Percentiles rank a stretch among this genome's conserved stretches.
Conservation (phyloP, 2,888 invertebrate genomes). For the Pogonocherus hispidulus region DNA sequence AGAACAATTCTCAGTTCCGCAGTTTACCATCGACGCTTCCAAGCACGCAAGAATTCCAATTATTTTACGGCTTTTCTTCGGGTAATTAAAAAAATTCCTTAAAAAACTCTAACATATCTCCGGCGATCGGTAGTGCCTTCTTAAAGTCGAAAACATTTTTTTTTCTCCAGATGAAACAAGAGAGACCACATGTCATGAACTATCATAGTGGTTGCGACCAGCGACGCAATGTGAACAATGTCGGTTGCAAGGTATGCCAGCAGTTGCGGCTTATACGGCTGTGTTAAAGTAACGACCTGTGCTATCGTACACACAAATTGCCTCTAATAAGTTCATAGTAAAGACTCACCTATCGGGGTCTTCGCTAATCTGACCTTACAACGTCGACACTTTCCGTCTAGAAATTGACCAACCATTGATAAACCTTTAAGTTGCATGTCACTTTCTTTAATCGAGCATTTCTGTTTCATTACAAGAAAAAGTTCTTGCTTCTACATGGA, state of each 20-base stretch:
- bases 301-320: slow-evolving; percentile 62
- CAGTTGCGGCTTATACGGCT: slow-evolving; percentile 58
- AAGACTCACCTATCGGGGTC: slow-evolving; percentile 37
- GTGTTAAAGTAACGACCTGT: slow-evolving; percentile 58
- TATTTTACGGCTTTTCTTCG: slow-evolving; percentile 11
- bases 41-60: slow-evolving; percentile 7
- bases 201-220: slow-evolving; percentile 33
- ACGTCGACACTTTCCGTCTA: slow-evolving; percentile 25
- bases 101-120: slow-evolving; percentile 31
- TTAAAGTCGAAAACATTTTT: slow-evolving; percentile 33
- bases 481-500: too few species aligned
- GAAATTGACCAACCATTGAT: background rate
- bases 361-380: slow-evolving; percentile 5
- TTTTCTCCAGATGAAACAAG: slow-evolving; percentile 32
- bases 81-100: slow-evolving; percentile 6
- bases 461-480: too few species aligned
- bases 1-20: too few species aligned
- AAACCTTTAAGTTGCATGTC: background rate
- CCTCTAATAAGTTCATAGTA: slow-evolving; percentile 62
- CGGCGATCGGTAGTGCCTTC: slow-evolving; percentile 30
- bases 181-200: slow-evolving; percentile 38
- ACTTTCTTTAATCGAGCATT: background rate
- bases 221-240: slow-evolving; percentile 59
- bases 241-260: slow-evolving; percentile 55
- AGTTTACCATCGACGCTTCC: background rate